Percentiles rank a stretch among this genome's conserved stretches.
Conservation (phyloP, 2,888 invertebrate species). For the Julus scandinavius region DNA sequence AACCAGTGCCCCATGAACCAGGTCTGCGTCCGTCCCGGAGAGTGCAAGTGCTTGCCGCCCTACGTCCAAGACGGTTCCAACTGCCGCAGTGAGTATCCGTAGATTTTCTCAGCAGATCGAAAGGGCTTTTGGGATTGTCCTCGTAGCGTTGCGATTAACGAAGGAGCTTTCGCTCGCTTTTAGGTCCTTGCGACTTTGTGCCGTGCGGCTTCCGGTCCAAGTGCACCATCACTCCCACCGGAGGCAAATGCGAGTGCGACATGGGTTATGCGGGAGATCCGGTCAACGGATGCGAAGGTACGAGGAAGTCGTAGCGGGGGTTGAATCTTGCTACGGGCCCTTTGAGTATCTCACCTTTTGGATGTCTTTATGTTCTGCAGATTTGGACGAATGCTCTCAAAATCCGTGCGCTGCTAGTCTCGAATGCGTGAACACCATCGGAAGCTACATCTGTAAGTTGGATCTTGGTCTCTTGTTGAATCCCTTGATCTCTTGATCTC, state of each 20-base stretch:
- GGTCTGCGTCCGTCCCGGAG: conserved; percentile 90
- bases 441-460: conserved; percentile 80
- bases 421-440: conserved; percentile 86
- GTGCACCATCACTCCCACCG: conserved; percentile 82
- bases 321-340: too few relatives aligned
- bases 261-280: conserved; percentile 58
- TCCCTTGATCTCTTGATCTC: too few relatives aligned
- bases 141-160: neutral
- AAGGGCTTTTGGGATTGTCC: neutral
- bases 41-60: conserved; percentile 90
- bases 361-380: conserved; percentile 63
- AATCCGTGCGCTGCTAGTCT: conserved; percentile 89
- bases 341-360: neutral
- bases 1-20: conserved; percentile 84
- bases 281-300: conserved; percentile 57
- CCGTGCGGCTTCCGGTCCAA: conserved; percentile 90
- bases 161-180: neutral
- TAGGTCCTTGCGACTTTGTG: conserved; percentile 85
- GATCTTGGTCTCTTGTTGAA: neutral
- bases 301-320: too few relatives aligned
- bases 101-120: neutral
- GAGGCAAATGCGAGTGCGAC: conserved; percentile 63
- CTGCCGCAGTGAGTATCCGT: conserved; percentile 77
- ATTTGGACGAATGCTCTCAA: conserved; percentile 84
- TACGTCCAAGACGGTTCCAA: conserved; percentile 83